Evolutionary conservation across 2,797 vertebrate genomes (phyloP), one percentile per base, ranked within the genome.

Genomic region (Tinamus major): DNA sequence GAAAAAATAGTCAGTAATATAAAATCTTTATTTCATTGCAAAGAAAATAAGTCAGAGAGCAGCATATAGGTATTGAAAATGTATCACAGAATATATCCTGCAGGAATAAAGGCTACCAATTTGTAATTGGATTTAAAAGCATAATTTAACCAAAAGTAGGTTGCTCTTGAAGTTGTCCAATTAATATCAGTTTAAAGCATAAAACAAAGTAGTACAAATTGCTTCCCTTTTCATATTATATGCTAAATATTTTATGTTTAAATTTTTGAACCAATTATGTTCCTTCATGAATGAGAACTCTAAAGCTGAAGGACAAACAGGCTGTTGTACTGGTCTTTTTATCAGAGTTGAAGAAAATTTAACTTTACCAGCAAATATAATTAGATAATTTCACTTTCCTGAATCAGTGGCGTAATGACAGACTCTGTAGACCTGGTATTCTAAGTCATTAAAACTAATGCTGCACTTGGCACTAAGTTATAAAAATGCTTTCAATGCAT

Each of bases 351-450:
- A 64, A 70, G 39, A 61, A 58, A 33, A 26, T 31, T 85, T 93
- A 55, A 71, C 94, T 94, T 95, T 67, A 82, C 58, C 48, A 72
- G 27, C 20, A 48, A 48, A 10, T 46, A 2, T 61, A 42, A 89
- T 84, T 63, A 72, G 62, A 86, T 93, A 93, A 69, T n/a, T n/a
- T 65, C 8, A 15, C 21, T 71, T 74, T 84, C 59, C 67, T 83
- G 71, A 87, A 58, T 61, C 91, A 24, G 91, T 10, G 13, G 24
- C 68, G 56, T 76, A 86, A 35, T 93, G 92, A 69, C 19, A 5
- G 55, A 44, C 31, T 68, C 53, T 93, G n/a, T 64, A 77, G 85
- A 85, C 27, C 77, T 85, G 79, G 55, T 92, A 83, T 81, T 86
- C 77, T 77, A 65, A 13, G 29, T 53, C 62, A 53, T 87, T 87